Percentiles rank a stretch among this genome's conserved stretches.
Evolutionary conservation across 1,140 invertebrate species (phyloP).

Genomic region (Lordiphosa collinella): DNA sequence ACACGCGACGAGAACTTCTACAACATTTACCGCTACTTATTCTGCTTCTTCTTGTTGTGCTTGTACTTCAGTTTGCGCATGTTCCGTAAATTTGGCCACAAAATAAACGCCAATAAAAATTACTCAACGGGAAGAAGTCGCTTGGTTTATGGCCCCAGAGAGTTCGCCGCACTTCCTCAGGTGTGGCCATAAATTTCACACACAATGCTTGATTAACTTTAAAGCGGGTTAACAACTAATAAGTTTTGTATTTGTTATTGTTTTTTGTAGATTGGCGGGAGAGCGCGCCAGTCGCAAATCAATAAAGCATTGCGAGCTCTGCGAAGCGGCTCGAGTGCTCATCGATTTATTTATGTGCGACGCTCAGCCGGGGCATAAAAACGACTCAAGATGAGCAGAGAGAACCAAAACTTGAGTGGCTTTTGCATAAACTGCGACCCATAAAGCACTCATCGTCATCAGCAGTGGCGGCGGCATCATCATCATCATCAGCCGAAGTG

Average conservation of each 20-base stretch:
- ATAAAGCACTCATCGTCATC: slow-evolving; percentile 35
- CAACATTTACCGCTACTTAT: slow-evolving; percentile 8
- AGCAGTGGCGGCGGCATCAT: too few relatives aligned
- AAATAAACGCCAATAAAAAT: slow-evolving; percentile 48
- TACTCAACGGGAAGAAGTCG: slow-evolving; percentile 54
- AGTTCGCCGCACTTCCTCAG: slow-evolving; percentile 44
- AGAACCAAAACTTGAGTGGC: slow-evolving; percentile 31
- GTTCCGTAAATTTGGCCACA: slow-evolving; percentile 53
- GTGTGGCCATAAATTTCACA: slow-evolving; percentile 2
- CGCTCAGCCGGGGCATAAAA: slow-evolving; percentile 24
- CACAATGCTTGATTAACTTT: slow-evolving; percentile 26
- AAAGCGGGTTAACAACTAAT: slow-evolving; percentile 6
- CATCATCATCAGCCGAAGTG: too few relatives aligned
- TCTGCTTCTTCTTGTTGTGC: slow-evolving; percentile 14
- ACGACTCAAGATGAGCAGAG: slow-evolving; percentile 26
- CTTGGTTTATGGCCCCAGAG: slow-evolving; percentile 65
- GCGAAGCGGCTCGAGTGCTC: slow-evolving; percentile 51
- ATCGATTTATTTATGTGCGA: slow-evolving; percentile 71
- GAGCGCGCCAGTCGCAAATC: slow-evolving; percentile 31
- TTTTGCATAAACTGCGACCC: slow-evolving; percentile 32
- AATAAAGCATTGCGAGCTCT: slow-evolving; percentile 45
- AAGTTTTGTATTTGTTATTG: neutral
- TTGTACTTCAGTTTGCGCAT: slow-evolving; percentile 56
- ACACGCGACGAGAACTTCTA: slow-evolving; percentile 47
- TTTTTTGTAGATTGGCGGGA: neutral